These are phyloP conservation scores for Listronotus oregonensis DNA, from an alignment of 1,140 invertebrate species.

Conservation along the genomic window DNA sequence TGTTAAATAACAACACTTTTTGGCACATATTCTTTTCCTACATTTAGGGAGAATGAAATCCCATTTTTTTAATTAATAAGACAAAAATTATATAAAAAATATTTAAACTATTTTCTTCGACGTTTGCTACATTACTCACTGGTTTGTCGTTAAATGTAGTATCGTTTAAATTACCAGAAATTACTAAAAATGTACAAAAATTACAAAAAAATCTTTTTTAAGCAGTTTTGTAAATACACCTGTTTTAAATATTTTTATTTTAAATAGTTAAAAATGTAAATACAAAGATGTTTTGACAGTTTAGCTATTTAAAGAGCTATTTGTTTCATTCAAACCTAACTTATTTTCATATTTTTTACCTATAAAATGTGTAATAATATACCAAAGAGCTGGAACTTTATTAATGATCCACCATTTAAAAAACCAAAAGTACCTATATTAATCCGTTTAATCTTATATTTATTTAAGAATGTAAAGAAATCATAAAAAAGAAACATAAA, in stretches of 20 bases:
- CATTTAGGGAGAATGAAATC: too few relatives aligned
- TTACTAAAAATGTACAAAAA: too few relatives aligned
- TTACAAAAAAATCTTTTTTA: not conserved
- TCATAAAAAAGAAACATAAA: too few relatives aligned
- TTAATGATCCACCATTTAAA: conserved; percentile 35
- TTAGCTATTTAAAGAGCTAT: not conserved
- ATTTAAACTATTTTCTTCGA: too few relatives aligned
- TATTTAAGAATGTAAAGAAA: too few relatives aligned
- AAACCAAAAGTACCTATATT: conserved; percentile 4
- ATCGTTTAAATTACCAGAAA: too few relatives aligned
- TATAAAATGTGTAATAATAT: conserved; percentile 56
- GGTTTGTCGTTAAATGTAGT: not conserved
- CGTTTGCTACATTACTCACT: too few relatives aligned
- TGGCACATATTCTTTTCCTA: too few relatives aligned
- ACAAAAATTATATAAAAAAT: too few relatives aligned
- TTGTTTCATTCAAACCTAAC: conserved; percentile 22
- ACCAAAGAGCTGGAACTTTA: conserved; percentile 55
- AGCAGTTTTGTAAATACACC: conserved; percentile 20
- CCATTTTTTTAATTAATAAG: too few relatives aligned
- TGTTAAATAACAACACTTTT: too few relatives aligned
- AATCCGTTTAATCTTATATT: too few relatives aligned
- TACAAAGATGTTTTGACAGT: not conserved
- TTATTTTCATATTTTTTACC: conserved; percentile 45
- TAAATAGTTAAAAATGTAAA: conserved; percentile 43
- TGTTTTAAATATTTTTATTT: conserved; percentile 39